A percentile compares a stretch with the other conserved stretches of the same genome.
These are phyloP conservation scores for Osmerus eperlanus DNA, from an alignment of 2,113 vertebrate genomes.

Conservation along the genomic window DNA sequence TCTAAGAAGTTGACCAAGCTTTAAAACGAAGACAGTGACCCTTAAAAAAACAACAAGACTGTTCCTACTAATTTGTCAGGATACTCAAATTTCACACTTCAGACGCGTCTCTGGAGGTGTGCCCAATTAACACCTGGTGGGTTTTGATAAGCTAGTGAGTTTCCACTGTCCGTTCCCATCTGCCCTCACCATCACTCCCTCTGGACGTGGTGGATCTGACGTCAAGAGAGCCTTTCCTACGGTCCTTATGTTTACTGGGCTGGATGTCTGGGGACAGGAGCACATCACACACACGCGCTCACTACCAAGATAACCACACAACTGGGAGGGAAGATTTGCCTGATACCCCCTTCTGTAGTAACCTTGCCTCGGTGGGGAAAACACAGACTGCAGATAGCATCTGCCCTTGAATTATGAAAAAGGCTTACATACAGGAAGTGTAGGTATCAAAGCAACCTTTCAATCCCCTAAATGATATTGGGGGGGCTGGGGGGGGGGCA, in stretches of 20 bases:
- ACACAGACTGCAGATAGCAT: background rate
- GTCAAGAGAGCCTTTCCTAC: constrained; percentile 92
- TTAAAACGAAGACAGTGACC: no score
- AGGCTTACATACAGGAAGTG: background rate
- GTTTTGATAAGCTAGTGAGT: constrained; percentile 13
- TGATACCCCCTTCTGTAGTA: background rate
- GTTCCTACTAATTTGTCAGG: no score
- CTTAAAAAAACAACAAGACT: no score
- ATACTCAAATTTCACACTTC: background rate
- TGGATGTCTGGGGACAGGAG: constrained; percentile 78
- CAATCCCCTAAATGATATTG: no score
- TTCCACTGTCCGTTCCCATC: constrained; percentile 47
- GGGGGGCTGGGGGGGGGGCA: no score
- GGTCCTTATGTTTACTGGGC: constrained; percentile 87
- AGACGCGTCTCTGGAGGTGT: background rate
- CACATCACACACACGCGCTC: background rate
- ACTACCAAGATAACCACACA: background rate
- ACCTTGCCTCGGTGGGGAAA: background rate
- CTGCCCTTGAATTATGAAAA: constrained; percentile 2
- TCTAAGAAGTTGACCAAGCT: background rate
- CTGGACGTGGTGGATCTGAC: constrained; percentile 83
- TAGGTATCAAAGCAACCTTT: background rate
- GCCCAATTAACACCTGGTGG: constrained; percentile 43
- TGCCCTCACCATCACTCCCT: constrained; percentile 86
- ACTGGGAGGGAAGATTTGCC: background rate